phyloP scores from a whole-genome alignment of 2,888 invertebrate genomes.

The Volucella zonaria region DNA sequence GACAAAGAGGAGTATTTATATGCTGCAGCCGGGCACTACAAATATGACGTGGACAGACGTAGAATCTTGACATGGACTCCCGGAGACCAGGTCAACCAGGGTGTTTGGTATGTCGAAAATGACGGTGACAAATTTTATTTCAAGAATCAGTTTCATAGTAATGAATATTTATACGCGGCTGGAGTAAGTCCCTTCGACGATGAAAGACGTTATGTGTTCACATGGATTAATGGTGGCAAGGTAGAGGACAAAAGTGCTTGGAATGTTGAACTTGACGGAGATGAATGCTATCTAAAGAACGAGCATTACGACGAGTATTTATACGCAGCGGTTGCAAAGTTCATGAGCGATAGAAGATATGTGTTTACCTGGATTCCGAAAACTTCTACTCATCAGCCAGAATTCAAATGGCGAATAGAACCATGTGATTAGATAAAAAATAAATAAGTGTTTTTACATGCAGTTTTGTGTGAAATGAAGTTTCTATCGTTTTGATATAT shows the following conservation, averaged over 20 bases:
- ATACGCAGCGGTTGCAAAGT: background rate
- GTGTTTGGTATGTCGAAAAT: conserved; percentile 10
- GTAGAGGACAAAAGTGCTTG: conserved; percentile 16
- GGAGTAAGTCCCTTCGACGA: background rate
- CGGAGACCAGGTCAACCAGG: background rate
- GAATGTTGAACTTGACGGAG: conserved; percentile 10
- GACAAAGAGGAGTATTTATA: conserved; percentile 8
- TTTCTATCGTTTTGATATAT: no score
- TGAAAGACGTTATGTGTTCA: conserved; percentile 1
- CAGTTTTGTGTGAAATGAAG: no score
- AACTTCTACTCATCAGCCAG: no score
- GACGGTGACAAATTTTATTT: background rate
- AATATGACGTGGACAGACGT: background rate
- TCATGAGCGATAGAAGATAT: background rate
- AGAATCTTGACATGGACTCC: background rate
- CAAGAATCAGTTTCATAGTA: background rate
- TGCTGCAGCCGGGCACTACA: background rate
- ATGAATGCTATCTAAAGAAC: conserved; percentile 9
- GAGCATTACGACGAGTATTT: conserved; percentile 5
- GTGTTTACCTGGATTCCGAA: background rate
- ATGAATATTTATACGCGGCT: conserved; percentile 32
- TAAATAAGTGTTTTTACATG: no score
- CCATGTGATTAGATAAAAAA: no score
- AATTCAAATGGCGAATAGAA: no score
- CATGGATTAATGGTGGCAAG: conserved; percentile 16